A percentile compares a stretch with the other conserved stretches of the same genome.
Conservation (phyloP, 2,113 vertebrate species). For the Eulacestoma nigropectus region DNA sequence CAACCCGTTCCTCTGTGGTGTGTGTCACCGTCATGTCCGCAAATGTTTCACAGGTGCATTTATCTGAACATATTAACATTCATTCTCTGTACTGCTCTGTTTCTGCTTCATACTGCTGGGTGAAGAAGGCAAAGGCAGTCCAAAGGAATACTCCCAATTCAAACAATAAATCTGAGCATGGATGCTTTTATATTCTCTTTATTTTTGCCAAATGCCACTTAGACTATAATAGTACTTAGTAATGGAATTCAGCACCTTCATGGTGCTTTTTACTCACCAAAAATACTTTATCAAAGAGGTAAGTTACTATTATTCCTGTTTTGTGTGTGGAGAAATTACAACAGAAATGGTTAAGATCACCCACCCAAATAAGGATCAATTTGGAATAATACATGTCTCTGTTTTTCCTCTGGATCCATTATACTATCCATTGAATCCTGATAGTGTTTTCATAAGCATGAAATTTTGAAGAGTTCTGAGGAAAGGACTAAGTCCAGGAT, state of each 20-base stretch:
- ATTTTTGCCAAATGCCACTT: not conserved
- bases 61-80: not conserved
- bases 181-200: not conserved
- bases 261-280: not conserved
- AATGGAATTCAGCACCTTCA: not conserved
- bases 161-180: not conserved
- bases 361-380: not conserved
- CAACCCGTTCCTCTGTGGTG: not conserved
- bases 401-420: not conserved
- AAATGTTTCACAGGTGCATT: not conserved
- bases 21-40: not conserved
- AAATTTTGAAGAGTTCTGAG: not conserved
- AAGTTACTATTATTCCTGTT: not conserved
- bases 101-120: not conserved
- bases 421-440: not conserved
- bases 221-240: not conserved
- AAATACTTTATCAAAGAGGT: not conserved
- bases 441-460: not conserved
- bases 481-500: not conserved
- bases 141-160: not conserved
- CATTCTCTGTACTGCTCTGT: not conserved
- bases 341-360: not conserved
- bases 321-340: not conserved
- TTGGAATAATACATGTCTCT: not conserved
- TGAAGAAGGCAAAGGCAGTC: not conserved